phyloP scores from a whole-genome alignment of 2,113 vertebrate species.

The Piprites chloris region DNA sequence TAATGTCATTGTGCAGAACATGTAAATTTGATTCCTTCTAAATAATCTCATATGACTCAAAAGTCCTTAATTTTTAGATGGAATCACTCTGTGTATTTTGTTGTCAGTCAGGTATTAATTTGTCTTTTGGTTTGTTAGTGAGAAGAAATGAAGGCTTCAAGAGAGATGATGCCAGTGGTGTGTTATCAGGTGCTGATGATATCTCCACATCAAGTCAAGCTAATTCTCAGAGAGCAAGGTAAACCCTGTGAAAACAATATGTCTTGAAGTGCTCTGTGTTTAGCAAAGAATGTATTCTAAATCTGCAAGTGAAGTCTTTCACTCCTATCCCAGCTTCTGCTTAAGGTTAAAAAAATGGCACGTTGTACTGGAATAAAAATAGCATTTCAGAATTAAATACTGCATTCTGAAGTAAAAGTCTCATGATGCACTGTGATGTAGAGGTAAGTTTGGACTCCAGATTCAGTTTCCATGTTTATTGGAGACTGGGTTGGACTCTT shows the following conservation, averaged over 20 bases:
- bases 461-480: background rate
- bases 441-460: background rate
- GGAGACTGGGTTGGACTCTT: background rate
- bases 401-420: background rate
- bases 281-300: background rate
- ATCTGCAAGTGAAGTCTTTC: background rate
- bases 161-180: conserved; percentile 66
- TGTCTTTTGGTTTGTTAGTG: conserved; percentile 58
- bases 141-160: conserved; percentile 76
- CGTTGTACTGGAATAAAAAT: background rate
- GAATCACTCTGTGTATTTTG: background rate
- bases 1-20: background rate
- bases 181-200: conserved; percentile 65
- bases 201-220: conserved; percentile 48
- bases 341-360: background rate
- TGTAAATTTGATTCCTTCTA: background rate
- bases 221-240: conserved; percentile 74
- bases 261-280: background rate
- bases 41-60: background rate
- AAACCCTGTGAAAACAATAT: background rate
- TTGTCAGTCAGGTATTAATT: background rate
- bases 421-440: background rate
- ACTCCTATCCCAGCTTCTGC: background rate
- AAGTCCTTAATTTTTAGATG: background rate
- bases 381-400: background rate